These are phyloP conservation scores for Pangasianodon hypophthalmus DNA, from an alignment of 2,113 vertebrate species.

Conservation along the genomic window DNA sequence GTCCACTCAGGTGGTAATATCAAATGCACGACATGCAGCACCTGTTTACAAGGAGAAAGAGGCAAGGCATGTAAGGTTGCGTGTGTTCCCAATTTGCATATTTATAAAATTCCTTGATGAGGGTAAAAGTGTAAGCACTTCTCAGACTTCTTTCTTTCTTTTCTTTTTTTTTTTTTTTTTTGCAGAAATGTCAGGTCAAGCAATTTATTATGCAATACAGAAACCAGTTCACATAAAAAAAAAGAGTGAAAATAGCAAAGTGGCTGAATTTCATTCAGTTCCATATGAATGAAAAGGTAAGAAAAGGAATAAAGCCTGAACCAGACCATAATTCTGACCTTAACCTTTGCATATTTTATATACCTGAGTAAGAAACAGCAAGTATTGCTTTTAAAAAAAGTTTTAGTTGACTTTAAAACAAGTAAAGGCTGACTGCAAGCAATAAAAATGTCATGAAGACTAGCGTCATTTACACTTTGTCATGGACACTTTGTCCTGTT, in stretches of 20 bases:
- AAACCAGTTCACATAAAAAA: not conserved
- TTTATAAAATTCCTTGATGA: not conserved
- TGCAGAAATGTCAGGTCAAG: not conserved
- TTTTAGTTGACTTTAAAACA: not conserved
- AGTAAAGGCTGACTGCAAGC: not conserved
- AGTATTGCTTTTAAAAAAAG: not conserved
- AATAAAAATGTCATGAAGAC: slow-evolving; percentile 7
- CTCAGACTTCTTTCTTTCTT: not conserved
- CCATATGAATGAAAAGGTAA: not conserved
- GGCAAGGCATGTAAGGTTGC: not conserved
- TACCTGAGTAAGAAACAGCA: not conserved
- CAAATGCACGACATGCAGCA: not conserved
- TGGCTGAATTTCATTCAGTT: not conserved
- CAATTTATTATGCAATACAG: not conserved
- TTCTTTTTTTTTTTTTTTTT: not conserved
- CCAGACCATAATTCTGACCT: not conserved
- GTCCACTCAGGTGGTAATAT: no score
- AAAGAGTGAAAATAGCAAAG: not conserved
- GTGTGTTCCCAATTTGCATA: not conserved
- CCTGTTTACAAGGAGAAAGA: not conserved
- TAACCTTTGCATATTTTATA: not conserved
- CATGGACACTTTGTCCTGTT: not conserved
- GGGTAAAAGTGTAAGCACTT: not conserved
- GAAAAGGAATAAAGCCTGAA: not conserved
- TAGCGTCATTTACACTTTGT: not conserved